Base-by-base conservation (phyloP, 2,797 vertebrate genomes). In the Hypotaenidia okinawae region DNA sequence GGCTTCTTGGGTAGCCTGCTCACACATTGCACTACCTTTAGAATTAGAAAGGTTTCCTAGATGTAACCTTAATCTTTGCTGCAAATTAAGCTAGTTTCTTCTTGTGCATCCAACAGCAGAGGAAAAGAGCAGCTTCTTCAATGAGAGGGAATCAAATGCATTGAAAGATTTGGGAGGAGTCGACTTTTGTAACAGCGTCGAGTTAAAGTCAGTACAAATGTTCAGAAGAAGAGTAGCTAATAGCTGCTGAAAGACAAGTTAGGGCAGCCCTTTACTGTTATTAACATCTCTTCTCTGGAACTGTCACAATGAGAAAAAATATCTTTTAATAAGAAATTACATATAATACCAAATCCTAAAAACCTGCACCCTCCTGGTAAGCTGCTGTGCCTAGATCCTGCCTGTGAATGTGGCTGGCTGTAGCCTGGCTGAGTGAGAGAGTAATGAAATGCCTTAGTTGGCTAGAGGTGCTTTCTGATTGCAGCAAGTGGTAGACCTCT, bases 141-240 rank as follows among this genome's bases (percentile, higher is more conserved):
- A 4, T 1, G 66, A 52, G 49, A 87, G 11, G 24, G 37, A 89
- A 67, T 51, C 68, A 70, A 43, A 64, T 13, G 1, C 27, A 3
- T 77, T 93, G 95, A 96, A 88, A 95, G 91, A 30, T 91, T 70
- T 87, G 95, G 93, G 89, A 94, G 87, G 86, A 92, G 88, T 22
- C 92, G 70, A 12, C 57, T 82, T 92, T 9, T 51, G 5, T 28
- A 82, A 92, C 84, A 84, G 90, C 45, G 39, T 30, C 5, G 17
- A 52, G 83, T 76, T 95, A 76, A 79, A 89, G 86, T 67, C 22
- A 84, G 63, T 73, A 47, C 68, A 43, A 92, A 82, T 10, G 4
- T 79, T 55, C 63, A 70, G 47, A 32, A 61, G 80, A 69, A 58
- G 41, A 43, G 32, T 12, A 62, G 54, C 64, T 81, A 75, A 32